These are phyloP conservation scores for Spea hammondii DNA, from an alignment of 2,797 vertebrate genomes.

Conservation along the genomic window DNA sequence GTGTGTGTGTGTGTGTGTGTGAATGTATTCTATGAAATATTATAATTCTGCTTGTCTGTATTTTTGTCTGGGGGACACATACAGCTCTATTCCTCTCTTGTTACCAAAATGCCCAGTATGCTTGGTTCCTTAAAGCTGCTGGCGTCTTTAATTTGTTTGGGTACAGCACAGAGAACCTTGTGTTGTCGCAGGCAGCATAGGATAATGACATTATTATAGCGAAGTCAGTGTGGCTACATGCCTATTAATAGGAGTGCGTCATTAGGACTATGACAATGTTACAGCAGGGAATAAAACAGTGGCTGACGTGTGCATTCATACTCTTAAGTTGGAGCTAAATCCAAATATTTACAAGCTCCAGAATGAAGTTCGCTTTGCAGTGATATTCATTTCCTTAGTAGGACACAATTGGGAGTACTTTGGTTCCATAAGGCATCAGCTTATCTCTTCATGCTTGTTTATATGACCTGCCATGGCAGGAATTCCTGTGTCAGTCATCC, in stretches of 20 bases:
- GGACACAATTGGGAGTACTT: slow-evolving; percentile 25
- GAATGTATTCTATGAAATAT: too few species aligned
- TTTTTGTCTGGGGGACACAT: too few species aligned
- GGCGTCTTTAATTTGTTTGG: too few species aligned
- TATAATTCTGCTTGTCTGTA: too few species aligned
- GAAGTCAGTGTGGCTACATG: slow-evolving; percentile 19
- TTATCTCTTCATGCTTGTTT: slow-evolving; percentile 47
- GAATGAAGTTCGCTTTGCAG: slow-evolving; percentile 8
- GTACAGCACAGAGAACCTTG: neutral
- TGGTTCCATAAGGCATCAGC: slow-evolving; percentile 9
- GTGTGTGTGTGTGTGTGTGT: too few species aligned
- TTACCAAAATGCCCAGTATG: too few species aligned
- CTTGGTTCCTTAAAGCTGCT: too few species aligned
- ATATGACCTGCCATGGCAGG: slow-evolving; percentile 21
- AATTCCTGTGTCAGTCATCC: slow-evolving; percentile 19
- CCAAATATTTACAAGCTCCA: slow-evolving; percentile 42
- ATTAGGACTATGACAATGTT: slow-evolving; percentile 18
- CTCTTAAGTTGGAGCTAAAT: slow-evolving; percentile 20
- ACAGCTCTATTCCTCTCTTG: too few species aligned
- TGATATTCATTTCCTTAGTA: slow-evolving; percentile 40
- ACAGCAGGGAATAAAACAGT: slow-evolving; percentile 34
- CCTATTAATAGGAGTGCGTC: slow-evolving; percentile 37
- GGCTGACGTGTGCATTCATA: slow-evolving; percentile 20
- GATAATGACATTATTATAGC: slow-evolving; percentile 31
- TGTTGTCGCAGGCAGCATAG: slow-evolving; percentile 12